Evolutionary conservation across 2,113 vertebrate species (phyloP).

Genomic region (Hiodon alosoides): DNA sequence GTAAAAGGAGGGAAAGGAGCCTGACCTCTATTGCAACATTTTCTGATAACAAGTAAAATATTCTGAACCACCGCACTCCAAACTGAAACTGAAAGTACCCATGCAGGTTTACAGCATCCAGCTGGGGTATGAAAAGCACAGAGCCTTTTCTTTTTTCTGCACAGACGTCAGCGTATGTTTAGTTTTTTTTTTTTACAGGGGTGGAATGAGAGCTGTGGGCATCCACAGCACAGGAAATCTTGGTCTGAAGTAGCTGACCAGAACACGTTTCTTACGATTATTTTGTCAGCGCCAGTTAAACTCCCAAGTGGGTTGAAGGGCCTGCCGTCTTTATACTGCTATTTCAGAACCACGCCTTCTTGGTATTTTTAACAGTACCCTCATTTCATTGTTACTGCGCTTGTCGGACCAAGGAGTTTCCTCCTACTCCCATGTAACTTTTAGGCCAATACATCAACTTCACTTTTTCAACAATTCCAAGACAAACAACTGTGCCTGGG

Average conservation of each 20-base stretch:
- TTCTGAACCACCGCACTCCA: too few relatives aligned
- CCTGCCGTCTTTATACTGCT: neutral
- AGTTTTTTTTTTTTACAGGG: too few relatives aligned
- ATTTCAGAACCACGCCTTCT: neutral
- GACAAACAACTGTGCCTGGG: neutral
- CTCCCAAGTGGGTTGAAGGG: neutral
- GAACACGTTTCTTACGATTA: slow-evolving; percentile 10
- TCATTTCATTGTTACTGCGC: slow-evolving; percentile 10
- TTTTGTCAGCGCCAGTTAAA: neutral
- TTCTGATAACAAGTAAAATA: too few relatives aligned
- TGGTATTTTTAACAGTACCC: slow-evolving; percentile 11
- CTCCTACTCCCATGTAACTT: slow-evolving; percentile 31
- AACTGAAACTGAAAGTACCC: too few relatives aligned
- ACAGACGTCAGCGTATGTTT: too few relatives aligned
- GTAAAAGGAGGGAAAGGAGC: too few relatives aligned
- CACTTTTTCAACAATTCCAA: neutral
- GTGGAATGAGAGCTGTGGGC: neutral
- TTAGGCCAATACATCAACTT: slow-evolving; percentile 18
- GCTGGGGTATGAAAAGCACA: too few relatives aligned
- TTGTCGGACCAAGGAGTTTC: slow-evolving; percentile 25
- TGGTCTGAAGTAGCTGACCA: slow-evolving; percentile 18
- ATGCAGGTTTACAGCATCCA: too few relatives aligned
- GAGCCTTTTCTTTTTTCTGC: too few relatives aligned
- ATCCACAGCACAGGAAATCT: too few relatives aligned
- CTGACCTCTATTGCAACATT: too few relatives aligned